Conservation (phyloP, 2,888 invertebrate species). For the Clunio marinus region DNA sequence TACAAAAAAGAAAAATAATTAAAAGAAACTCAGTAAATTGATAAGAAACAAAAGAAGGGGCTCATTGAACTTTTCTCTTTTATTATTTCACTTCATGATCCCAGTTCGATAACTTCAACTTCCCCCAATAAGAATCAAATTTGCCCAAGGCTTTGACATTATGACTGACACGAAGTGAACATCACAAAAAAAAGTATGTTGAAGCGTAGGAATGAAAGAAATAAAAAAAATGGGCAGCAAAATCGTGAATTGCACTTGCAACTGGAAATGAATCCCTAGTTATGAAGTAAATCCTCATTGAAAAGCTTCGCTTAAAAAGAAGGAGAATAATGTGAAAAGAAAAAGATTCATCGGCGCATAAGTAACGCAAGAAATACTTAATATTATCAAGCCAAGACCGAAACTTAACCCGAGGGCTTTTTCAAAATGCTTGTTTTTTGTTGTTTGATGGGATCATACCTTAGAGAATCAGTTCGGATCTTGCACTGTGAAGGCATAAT, state of each 20-base stretch:
- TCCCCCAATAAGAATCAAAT: background rate
- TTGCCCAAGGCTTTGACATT: background rate
- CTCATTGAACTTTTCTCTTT: constrained; percentile 31
- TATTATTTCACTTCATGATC: no score
- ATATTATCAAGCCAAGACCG: background rate
- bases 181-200: background rate
- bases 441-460: constrained; percentile 12
- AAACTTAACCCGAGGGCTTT: background rate
- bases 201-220: background rate
- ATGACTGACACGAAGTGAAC: background rate
- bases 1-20: background rate
- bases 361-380: background rate
- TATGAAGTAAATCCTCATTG: background rate
- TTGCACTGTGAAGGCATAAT: constrained; percentile 10
- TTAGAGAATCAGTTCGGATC: constrained; percentile 5
- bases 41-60: background rate
- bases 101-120: constrained; percentile 5
- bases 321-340: no score
- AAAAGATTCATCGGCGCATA: no score
- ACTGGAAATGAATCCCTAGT: constrained; percentile 26
- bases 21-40: background rate
- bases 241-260: constrained; percentile 36
- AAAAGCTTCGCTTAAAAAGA: no score
- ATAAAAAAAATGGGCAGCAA: constrained; percentile 27
- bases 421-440: background rate